Conservation (phyloP, 2,888 invertebrate genomes). For the Leucozona laternaria region DNA sequence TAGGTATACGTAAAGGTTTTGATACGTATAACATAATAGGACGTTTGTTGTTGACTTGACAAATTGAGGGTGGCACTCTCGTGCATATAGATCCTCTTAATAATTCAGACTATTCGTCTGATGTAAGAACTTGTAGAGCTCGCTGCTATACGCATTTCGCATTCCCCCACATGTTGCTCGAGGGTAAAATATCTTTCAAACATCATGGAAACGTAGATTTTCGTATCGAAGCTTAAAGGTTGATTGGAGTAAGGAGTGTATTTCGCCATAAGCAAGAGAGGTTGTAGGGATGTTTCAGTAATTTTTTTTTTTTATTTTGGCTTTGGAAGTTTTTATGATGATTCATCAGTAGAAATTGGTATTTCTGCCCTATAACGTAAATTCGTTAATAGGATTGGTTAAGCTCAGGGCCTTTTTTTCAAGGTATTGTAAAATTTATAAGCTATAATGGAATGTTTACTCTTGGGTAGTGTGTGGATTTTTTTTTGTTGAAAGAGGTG, state of each 20-base stretch:
- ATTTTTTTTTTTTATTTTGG: not conserved
- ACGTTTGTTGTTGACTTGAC: constrained; percentile 74
- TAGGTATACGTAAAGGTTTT: no score
- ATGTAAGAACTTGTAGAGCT: constrained; percentile 50
- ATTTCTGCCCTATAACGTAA: not conserved
- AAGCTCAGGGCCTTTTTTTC: constrained; percentile 5
- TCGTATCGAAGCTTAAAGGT: constrained; percentile 43
- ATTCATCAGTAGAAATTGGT: constrained; percentile 6
- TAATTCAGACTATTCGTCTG: constrained; percentile 69
- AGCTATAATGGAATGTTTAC: not conserved
- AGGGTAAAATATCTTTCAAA: constrained; percentile 44
- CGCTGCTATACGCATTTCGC: not conserved
- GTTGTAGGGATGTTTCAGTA: not conserved
- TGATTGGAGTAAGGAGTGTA: constrained; percentile 54
- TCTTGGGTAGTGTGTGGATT: not conserved
- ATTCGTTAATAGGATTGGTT: constrained; percentile 22
- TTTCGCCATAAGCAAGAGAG: not conserved
- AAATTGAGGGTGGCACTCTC: constrained; percentile 72
- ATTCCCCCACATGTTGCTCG: constrained; percentile 36
- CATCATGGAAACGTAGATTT: constrained; percentile 18
- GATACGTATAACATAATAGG: constrained; percentile 47
- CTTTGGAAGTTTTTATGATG: not conserved
- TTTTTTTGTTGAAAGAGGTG: not conserved
- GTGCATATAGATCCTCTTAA: constrained; percentile 58
- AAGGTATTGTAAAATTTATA: constrained; percentile 25